phyloP scores from a whole-genome alignment of 2,888 invertebrate genomes.

The Buathra laborator region DNA sequence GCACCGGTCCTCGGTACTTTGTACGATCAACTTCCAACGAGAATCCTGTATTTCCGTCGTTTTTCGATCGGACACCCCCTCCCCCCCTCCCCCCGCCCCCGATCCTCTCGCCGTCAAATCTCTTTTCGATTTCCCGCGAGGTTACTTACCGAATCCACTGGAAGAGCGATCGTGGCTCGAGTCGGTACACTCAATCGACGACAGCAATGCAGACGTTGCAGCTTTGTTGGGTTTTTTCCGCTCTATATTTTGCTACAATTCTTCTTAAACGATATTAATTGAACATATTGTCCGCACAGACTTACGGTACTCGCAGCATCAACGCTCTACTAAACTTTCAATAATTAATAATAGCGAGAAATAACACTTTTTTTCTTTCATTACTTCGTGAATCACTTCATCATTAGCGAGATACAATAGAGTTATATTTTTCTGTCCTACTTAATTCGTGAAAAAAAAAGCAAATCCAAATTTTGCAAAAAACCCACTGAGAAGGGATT shows the following conservation, averaged over 20 bases:
- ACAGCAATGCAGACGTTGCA: neutral
- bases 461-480: no score
- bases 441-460: no score
- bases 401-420: no score
- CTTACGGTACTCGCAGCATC: no score
- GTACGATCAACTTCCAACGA: slow-evolving; percentile 41
- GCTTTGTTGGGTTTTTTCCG: neutral
- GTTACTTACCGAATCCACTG: slow-evolving; percentile 19
- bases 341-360: no score
- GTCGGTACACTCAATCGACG: neutral
- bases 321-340: no score
- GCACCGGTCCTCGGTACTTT: neutral
- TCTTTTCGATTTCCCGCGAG: slow-evolving; percentile 58
- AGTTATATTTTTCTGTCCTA: no score
- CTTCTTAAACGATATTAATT: neutral
- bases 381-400: no score
- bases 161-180: slow-evolving; percentile 30
- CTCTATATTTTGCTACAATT: neutral
- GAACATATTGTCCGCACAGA: no score
- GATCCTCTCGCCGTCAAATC: slow-evolving; percentile 16
- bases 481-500: no score
- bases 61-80: slow-evolving; percentile 24
- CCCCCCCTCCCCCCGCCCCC: neutral
- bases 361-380: no score
- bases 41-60: slow-evolving; percentile 50